These are phyloP conservation scores for Pelecanus crispus DNA, from an alignment of 2,113 vertebrate genomes.

Conservation along the genomic window DNA sequence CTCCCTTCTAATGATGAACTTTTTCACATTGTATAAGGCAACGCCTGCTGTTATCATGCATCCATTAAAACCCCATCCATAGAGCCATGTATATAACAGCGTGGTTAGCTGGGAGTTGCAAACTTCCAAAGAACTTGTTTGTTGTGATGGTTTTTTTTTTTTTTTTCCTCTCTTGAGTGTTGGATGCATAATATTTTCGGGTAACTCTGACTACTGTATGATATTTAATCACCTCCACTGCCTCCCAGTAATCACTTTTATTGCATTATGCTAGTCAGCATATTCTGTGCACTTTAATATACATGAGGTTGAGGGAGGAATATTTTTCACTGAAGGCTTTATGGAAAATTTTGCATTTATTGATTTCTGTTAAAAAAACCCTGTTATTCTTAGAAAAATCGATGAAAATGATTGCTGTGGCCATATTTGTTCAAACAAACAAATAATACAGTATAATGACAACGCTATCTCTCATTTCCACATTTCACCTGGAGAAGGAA, in stretches of 20 bases:
- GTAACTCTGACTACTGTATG: slow-evolving; percentile 47
- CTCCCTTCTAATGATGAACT: slow-evolving; percentile 54
- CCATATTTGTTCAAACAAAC: slow-evolving; percentile 68
- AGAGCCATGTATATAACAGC: neutral
- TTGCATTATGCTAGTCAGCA: slow-evolving; percentile 69
- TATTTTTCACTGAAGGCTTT: slow-evolving; percentile 68
- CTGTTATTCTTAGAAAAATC: slow-evolving; percentile 63
- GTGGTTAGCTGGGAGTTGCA: neutral
- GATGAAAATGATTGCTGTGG: slow-evolving; percentile 58
- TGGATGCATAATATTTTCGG: slow-evolving; percentile 55
- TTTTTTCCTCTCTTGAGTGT: neutral
- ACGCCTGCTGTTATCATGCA: neutral
- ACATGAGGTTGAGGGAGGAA: slow-evolving; percentile 70
- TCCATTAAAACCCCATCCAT: slow-evolving; percentile 5
- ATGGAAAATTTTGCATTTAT: slow-evolving; percentile 69
- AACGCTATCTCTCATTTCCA: slow-evolving; percentile 68
- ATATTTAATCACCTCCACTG: slow-evolving; percentile 67
- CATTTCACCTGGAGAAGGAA: slow-evolving; percentile 72
- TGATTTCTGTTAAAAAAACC: slow-evolving; percentile 22
- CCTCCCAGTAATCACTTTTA: slow-evolving; percentile 65
- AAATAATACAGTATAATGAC: slow-evolving; percentile 69
- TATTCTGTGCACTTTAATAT: slow-evolving; percentile 71
- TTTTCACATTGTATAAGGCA: slow-evolving; percentile 8
- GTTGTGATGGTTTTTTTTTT: neutral
- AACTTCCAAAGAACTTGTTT: neutral